A percentile compares a stretch with the other conserved stretches of the same genome.
Evolutionary conservation across 2,797 vertebrate genomes (phyloP).

Genomic region (Coregonus sp.): DNA sequence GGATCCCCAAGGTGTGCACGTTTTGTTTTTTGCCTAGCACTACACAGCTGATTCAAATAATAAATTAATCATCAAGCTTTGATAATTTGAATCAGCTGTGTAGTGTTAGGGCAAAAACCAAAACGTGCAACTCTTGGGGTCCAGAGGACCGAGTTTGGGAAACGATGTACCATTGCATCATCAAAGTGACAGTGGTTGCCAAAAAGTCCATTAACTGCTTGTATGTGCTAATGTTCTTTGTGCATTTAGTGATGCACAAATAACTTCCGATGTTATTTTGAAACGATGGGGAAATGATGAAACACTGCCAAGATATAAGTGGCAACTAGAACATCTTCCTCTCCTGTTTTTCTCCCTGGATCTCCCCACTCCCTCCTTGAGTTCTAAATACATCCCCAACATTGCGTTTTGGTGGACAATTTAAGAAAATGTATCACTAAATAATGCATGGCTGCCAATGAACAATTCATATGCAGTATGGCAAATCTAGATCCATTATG

Average conservation of each 20-base stretch:
- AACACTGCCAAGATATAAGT: slow-evolving; percentile 48
- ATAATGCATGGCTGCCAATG: slow-evolving; percentile 66
- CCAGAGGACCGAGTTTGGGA: no score
- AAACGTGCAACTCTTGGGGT: no score
- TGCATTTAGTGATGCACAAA: slow-evolving; percentile 48
- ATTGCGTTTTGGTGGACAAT: slow-evolving; percentile 51
- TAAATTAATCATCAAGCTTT: no score
- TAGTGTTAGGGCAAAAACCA: no score
- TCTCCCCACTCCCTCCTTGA: background rate
- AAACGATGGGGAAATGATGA: slow-evolving; percentile 33
- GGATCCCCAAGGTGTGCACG: no score
- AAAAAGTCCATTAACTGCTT: slow-evolving; percentile 73
- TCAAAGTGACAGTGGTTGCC: slow-evolving; percentile 63
- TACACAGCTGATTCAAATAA: no score
- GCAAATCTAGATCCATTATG: slow-evolving; percentile 66
- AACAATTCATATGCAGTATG: slow-evolving; percentile 66
- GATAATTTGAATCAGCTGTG: no score
- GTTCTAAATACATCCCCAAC: slow-evolving; percentile 16
- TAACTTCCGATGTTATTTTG: slow-evolving; percentile 57
- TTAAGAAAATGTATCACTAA: slow-evolving; percentile 45
- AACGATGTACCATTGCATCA: slow-evolving; percentile 24
- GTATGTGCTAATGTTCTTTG: slow-evolving; percentile 48
- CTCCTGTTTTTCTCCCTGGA: background rate
- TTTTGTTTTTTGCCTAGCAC: no score
- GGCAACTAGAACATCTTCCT: slow-evolving; percentile 33